Evolutionary conservation across 2,113 vertebrate species (phyloP).

Genomic region (Vidua macroura): DNA sequence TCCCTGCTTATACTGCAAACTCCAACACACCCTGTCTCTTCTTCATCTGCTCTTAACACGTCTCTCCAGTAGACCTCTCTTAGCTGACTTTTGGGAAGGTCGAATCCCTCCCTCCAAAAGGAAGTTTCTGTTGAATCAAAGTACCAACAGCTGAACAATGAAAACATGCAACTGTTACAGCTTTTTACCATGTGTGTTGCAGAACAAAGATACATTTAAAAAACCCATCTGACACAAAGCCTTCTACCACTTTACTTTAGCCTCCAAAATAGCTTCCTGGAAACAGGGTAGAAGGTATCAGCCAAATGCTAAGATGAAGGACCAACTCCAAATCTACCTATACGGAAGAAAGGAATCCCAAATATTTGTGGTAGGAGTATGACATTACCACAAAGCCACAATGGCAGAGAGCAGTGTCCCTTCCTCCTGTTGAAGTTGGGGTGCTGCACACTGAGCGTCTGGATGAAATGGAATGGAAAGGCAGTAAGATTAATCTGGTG

Average conservation of each 20-base stretch:
- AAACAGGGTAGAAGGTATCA: background rate
- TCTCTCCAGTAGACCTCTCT: background rate
- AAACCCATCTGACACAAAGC: background rate
- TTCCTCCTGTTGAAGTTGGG: background rate
- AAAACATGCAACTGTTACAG: background rate
- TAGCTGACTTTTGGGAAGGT: background rate
- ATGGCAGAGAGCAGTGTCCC: background rate
- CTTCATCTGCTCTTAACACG: background rate
- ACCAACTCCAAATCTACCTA: background rate
- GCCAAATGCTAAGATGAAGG: rapidly evolving
- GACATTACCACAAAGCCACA: background rate
- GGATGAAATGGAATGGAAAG: background rate
- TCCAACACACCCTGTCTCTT: background rate
- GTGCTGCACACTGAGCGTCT: background rate
- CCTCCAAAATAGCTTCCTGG: background rate
- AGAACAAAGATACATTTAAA: background rate
- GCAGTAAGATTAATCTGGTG: background rate
- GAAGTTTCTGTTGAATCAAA: background rate
- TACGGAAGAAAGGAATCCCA: background rate
- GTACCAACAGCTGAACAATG: background rate
- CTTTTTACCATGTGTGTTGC: background rate
- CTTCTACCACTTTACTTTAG: background rate
- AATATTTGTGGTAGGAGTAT: background rate
- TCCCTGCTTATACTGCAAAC: background rate
- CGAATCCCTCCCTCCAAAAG: background rate